phyloP scores from a whole-genome alignment of 1,140 invertebrate genomes.

The Rhopalosiphum padi region DNA sequence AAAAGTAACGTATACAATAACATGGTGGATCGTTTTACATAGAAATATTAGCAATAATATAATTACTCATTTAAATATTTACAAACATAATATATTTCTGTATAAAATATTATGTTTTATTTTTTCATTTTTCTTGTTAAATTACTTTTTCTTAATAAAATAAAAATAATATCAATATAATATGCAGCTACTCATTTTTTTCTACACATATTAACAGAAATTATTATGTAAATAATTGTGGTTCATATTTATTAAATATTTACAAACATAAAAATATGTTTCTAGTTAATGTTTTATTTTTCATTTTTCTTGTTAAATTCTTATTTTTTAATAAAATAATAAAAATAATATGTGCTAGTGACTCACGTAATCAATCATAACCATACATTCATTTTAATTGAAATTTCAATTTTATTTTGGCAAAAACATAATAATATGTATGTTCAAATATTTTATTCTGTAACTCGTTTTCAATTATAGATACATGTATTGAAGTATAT shows the following conservation, averaged over 20 bases:
- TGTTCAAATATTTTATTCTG: not conserved
- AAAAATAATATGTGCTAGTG: not conserved
- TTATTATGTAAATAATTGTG: slow-evolving; percentile 5
- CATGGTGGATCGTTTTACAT: not conserved
- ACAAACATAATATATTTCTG: no score
- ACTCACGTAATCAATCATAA: not conserved
- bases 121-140: no score
- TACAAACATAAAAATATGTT: not conserved
- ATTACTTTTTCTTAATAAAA: no score
- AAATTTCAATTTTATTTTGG: not conserved
- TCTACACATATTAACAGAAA: not conserved
- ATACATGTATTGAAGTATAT: not conserved
- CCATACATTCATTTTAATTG: not conserved
- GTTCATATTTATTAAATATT: not conserved
- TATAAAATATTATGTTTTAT: no score
- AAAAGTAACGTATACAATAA: not conserved
- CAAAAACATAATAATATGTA: not conserved
- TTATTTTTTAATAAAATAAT: not conserved
- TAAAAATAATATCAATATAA: no score
- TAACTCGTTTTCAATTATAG: not conserved
- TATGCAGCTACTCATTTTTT: no score
- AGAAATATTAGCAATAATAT: not conserved
- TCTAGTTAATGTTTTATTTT: not conserved
- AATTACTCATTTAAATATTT: slow-evolving; percentile 2
- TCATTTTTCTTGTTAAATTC: not conserved